Conservation (phyloP, 1,140 invertebrate species). For the Dinothrombium tinctorium region DNA sequence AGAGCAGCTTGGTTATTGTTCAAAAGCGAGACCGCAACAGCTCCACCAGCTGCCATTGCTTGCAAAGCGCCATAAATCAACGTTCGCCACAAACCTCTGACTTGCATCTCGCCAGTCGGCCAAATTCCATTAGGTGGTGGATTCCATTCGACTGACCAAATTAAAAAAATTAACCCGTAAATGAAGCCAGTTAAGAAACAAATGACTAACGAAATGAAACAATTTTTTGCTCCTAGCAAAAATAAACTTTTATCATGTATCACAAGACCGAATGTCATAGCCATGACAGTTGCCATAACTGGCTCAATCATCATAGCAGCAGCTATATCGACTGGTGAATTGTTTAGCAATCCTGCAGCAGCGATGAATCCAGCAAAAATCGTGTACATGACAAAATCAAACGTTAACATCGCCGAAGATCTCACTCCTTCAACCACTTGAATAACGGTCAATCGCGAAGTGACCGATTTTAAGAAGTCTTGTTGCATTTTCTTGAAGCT, state of each 20-base stretch:
- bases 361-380: conserved; percentile 24
- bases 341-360: conserved; percentile 46
- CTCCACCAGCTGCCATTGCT: conserved; percentile 42
- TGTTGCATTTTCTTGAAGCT: conserved; percentile 11
- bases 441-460: conserved; percentile 50
- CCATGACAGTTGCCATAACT: conserved; percentile 50
- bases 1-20: conserved; percentile 58
- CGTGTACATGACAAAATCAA: conserved; percentile 47
- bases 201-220: conserved; percentile 38
- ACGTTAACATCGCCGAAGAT: conserved; percentile 44
- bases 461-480: conserved; percentile 23
- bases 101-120: conserved; percentile 12
- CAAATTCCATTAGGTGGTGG: conserved; percentile 10
- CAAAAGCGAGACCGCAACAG: conserved; percentile 54
- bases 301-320: conserved; percentile 68
- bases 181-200: conserved; percentile 34
- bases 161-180: conserved; percentile 12
- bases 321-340: conserved; percentile 52
- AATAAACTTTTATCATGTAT: conserved; percentile 41
- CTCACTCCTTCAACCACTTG: conserved; percentile 50
- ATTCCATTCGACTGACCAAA: conserved; percentile 7
- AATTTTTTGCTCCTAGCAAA: conserved; percentile 35
- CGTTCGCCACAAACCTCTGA: conserved; percentile 29
- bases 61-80: conserved; percentile 39
- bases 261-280: conserved; percentile 50